Evolutionary conservation across 2,888 invertebrate species (phyloP), one percentile per base, ranked within the genome.

Genomic region (Odontocerum albicorne): DNA sequence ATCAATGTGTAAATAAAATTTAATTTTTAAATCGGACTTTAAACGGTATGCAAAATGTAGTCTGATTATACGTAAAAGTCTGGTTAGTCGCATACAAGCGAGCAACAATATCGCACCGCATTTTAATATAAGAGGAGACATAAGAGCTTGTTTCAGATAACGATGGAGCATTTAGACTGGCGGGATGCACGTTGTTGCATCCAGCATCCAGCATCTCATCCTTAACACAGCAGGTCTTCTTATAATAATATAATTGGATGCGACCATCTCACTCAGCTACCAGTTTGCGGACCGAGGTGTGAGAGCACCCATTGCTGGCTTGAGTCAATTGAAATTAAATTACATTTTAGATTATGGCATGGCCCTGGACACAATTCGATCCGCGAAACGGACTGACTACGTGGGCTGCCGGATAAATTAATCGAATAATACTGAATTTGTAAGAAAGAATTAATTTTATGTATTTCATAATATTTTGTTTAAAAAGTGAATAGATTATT

Each of bases 91-190:
- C n/a, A n/a, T n/a, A n/a, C n/a, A n/a, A n/a, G n/a, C 36, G 13
- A 17, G 19, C 8, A 39, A 45, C 45, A 52, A 52, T 52, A 52
- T 52, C 52, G 52, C 52, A 52, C 52, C 45, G 52, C 31, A 45
- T 45, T 52, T 52, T 52, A 52, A 45, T 52, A 52, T 39, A 33
- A 38, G 44, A 45, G 38, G 31, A 27, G 47, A 51, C 56, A 42
- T 19, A 45, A 31, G 43, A 38, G 33, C 56, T 43, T 52, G 56
- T 57, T 42, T 20, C 31, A 39, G 56, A 57, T 57, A 57, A 57
- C 52, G 56, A 57, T 42, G 45, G 43, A 32, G 10, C 27, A 4
- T 10, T 7, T 27, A 27, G 27, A 27, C 10, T 27, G 6, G 27
- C 4, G 27, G 6, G 27, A 4, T 27, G 6, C 27, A 27, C 6